Base-by-base conservation (phyloP, 2,797 vertebrate genomes). In the Brachyrhaphis roseni region DNA sequence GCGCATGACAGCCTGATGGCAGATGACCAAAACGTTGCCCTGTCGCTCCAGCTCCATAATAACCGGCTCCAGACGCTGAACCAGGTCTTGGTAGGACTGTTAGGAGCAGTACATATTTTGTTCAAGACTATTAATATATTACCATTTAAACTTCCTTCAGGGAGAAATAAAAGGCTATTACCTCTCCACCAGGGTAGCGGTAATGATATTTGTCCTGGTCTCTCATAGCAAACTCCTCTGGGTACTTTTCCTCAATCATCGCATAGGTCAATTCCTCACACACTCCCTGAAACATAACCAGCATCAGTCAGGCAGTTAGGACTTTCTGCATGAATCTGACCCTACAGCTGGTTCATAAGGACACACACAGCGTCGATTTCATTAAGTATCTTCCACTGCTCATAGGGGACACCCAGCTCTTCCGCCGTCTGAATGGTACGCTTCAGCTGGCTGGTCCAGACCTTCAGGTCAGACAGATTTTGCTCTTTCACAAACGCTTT, bases 371-470 rank as follows among this genome's bases (percentile, higher is more conserved):
- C 98, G 79, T 99, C 98, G 0, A 99, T 98, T 91, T 99, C 98
- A 0, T 99, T 99, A 11, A 99, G 96, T 82, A 98, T 98, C 93
- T 99, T 99, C 98, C 98, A 99, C 94, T 99, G 98, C 90, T 99
- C 98, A 0, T 99, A 99, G 0, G 97, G 96, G 41, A 98, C 96
- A 0, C 96, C 95, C 73, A 99, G 93, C 57, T 95, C 96, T 87
- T 99, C 98, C 0, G 98, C 98, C 0, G 98, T 99, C 95, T 99
- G 98, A 85, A 99, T 99, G 3, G 98, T 98, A 75, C 97, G 95
- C 82, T 97, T 97, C 90, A 99, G 93, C 92, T 99, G 98, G 90
- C 98, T 99, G 0, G 98, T 99, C 98, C 98, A 99, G 81, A 99
- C 97, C 84, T 99, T 99, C 85, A 99, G 96, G 75, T 98, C 97